phyloP scores from a whole-genome alignment of 2,888 invertebrate genomes.

The Oscheius sp. region DNA sequence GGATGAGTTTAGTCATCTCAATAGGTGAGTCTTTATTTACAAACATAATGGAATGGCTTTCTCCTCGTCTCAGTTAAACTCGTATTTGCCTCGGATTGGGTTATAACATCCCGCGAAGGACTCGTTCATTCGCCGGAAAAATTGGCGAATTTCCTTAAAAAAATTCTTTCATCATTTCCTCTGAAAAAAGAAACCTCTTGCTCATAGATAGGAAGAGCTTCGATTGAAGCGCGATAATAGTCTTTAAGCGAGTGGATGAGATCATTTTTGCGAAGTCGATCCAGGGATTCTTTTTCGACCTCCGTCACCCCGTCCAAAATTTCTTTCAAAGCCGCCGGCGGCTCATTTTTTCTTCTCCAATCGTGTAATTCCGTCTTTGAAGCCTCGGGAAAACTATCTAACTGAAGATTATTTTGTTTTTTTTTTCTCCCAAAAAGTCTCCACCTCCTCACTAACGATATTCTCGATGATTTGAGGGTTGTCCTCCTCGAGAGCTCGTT shows the following conservation, averaged over 20 bases:
- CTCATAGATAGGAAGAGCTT: conserved; percentile 32
- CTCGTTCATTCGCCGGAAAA: conserved; percentile 47
- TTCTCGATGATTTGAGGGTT: conserved; percentile 22
- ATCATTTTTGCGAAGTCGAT: conserved; percentile 46
- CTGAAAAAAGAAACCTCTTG: conserved; percentile 32
- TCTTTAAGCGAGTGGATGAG: conserved; percentile 44
- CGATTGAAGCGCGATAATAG: conserved; percentile 50
- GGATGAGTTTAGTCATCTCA: not conserved
- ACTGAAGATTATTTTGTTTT: conserved; percentile 1
- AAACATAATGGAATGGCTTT: conserved; percentile 1
- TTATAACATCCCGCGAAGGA: conserved; percentile 52
- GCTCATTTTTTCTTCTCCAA: conserved; percentile 40
- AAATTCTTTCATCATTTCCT: not conserved
- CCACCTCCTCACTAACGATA: conserved; percentile 16
- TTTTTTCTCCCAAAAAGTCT: not conserved
- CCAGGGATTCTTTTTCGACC: conserved; percentile 34
- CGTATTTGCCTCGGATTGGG: conserved; percentile 43
- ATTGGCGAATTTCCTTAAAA: conserved; percentile 48
- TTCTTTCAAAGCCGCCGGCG: conserved; percentile 36
- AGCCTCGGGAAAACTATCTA: conserved; percentile 16
- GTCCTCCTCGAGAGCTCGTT: conserved; percentile 44
- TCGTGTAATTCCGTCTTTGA: conserved; percentile 31
- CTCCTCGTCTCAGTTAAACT: conserved; percentile 11
- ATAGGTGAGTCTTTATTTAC: conserved; percentile 21
- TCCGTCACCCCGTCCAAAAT: conserved; percentile 26